Evolutionary conservation across 2,113 vertebrate species (phyloP).

Genomic region (Chaetorhynchus papuensis): DNA sequence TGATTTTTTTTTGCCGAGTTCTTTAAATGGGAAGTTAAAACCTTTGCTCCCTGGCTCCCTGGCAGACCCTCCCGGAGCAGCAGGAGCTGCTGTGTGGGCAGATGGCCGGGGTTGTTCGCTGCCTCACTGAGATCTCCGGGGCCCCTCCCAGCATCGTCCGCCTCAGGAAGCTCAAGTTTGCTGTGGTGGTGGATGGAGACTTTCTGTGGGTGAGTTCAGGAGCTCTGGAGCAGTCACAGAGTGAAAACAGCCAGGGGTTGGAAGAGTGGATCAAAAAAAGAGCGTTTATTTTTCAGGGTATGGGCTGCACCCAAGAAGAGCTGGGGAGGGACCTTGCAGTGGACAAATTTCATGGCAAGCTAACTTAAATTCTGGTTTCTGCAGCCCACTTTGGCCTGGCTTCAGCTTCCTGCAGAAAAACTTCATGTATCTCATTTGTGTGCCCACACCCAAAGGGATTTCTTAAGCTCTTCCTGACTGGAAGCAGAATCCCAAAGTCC

Average conservation of each 20-base stretch:
- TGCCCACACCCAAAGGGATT: not conserved
- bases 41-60: not conserved
- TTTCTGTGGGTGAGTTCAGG: slow-evolving; percentile 79
- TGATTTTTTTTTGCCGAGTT: not conserved
- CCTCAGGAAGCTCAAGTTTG: slow-evolving; percentile 80
- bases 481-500: not conserved
- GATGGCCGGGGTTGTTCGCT: slow-evolving; percentile 79
- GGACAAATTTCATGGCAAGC: not conserved
- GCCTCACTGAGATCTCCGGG: slow-evolving; percentile 72
- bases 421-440: rapidly evolving
- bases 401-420: not conserved
- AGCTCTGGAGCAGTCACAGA: not conserved
- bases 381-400: not conserved
- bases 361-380: not conserved
- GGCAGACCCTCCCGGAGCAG: slow-evolving; percentile 75
- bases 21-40: not conserved
- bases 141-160: slow-evolving; percentile 69
- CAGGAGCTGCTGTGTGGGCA: slow-evolving; percentile 86
- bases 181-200: slow-evolving; percentile 68
- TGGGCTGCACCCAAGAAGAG: not conserved
- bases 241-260: no score
- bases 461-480: not conserved
- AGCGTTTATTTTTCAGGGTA: not conserved
- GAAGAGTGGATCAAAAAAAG: not conserved
- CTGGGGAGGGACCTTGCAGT: not conserved